A percentile compares a stretch with the other conserved stretches of the same genome.
These are phyloP conservation scores for Meiosimyza platycephala DNA, from an alignment of 2,888 invertebrate genomes.

Conservation along the genomic window DNA sequence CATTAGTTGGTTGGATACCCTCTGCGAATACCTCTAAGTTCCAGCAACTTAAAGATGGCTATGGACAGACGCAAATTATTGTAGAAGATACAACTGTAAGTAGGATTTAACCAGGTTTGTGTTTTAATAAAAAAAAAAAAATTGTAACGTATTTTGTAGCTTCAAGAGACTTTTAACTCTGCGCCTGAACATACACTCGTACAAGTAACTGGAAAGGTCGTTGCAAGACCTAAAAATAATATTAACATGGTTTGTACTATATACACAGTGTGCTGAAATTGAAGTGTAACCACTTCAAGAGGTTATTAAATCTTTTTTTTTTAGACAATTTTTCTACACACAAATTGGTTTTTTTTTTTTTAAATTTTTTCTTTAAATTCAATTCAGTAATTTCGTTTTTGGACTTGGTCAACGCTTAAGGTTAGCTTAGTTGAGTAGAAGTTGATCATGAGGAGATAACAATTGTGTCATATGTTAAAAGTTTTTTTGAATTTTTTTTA, in stretches of 20 bases:
- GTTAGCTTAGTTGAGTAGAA: too few species aligned
- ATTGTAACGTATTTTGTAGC: constrained; percentile 43
- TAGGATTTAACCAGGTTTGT: constrained; percentile 14
- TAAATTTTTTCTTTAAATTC: too few species aligned
- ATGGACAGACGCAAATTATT: constrained; percentile 67
- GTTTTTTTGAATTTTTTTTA: too few species aligned
- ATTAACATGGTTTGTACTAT: constrained; percentile 58
- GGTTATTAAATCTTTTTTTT: background rate
- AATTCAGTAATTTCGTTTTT: too few species aligned
- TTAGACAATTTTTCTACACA: too few species aligned
- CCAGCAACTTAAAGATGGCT: constrained; percentile 67
- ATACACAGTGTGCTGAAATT: too few species aligned
- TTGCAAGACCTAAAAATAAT: constrained; percentile 64
- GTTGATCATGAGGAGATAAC: too few species aligned
- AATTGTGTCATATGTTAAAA: too few species aligned
- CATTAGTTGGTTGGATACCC: constrained; percentile 67
- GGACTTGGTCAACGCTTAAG: too few species aligned
- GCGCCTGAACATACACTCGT: constrained; percentile 61
- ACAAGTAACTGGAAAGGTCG: constrained; percentile 64
- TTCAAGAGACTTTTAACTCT: constrained; percentile 56
- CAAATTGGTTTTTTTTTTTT: too few species aligned
- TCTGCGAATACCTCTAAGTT: constrained; percentile 63
- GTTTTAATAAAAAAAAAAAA: background rate
- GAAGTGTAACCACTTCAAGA: background rate
- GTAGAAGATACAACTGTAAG: constrained; percentile 62